Evolutionary conservation across 1,140 invertebrate genomes (phyloP).

Genomic region (Triops cancriformis): DNA sequence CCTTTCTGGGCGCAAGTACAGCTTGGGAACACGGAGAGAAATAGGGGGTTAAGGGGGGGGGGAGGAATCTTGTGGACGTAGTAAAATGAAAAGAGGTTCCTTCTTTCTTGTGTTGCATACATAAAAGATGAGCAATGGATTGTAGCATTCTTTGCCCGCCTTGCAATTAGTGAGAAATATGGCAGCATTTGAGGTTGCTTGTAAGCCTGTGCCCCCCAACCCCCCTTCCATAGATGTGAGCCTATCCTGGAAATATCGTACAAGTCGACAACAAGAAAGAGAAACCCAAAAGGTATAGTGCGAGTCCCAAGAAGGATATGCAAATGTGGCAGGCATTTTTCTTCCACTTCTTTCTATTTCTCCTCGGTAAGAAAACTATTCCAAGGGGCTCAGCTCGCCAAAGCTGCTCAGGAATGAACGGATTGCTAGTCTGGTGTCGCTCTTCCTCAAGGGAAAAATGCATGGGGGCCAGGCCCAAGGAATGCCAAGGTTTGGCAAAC

Average conservation of each 20-base stretch:
- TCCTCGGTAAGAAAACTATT: not conserved
- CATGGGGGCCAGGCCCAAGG: not conserved
- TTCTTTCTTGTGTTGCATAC: not conserved
- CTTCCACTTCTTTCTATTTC: not conserved
- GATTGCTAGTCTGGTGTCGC: conserved; percentile 9
- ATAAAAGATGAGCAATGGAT: conserved; percentile 14
- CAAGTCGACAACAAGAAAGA: not conserved
- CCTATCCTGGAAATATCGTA: not conserved
- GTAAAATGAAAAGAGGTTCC: not conserved
- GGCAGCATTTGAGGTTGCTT: not conserved
- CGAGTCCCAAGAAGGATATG: not conserved
- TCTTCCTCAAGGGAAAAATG: conserved; percentile 10
- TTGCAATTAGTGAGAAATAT: conserved; percentile 7
- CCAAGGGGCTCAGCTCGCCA: not conserved
- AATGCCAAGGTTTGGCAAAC: conserved; percentile 13
- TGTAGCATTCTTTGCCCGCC: conserved; percentile 3
- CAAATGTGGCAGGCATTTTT: conserved; percentile 4
- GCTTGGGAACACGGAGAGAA: not conserved
- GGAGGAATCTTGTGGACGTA: not conserved
- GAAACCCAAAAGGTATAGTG: not conserved
- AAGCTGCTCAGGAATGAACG: conserved; percentile 12
- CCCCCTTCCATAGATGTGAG: not conserved
- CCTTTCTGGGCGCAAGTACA: not conserved
- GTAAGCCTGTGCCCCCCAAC: not conserved
- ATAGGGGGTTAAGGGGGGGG: not conserved